Evolutionary conservation across 2,888 invertebrate species (phyloP).

Genomic region (Chymomyza caudatula): DNA sequence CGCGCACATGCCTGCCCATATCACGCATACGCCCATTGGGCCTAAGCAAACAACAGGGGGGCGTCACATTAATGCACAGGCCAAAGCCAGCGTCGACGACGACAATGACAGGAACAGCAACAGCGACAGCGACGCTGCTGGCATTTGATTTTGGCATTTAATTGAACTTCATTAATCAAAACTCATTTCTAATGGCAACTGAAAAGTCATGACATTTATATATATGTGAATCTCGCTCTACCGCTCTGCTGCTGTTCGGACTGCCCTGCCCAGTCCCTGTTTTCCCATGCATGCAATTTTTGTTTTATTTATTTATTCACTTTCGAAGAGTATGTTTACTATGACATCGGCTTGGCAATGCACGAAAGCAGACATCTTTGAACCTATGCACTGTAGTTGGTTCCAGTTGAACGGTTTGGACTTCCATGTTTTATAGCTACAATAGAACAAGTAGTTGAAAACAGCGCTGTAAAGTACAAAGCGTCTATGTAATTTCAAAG

Average conservation of each 20-base stretch:
- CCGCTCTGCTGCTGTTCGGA: neutral
- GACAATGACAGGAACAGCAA: neutral
- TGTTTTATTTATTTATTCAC: neutral
- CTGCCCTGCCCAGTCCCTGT: constrained; percentile 17
- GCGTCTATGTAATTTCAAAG: no score
- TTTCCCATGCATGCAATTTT: constrained; percentile 36
- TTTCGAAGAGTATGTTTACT: neutral
- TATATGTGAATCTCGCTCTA: constrained; percentile 7
- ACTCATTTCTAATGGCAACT: constrained; percentile 45
- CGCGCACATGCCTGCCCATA: constrained; percentile 24
- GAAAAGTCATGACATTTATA: constrained; percentile 54
- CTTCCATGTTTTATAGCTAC: no score
- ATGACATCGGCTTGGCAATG: neutral
- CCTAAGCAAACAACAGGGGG: neutral
- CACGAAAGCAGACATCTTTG: neutral
- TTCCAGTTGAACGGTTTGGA: no score
- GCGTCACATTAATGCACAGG: neutral
- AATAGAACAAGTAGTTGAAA: no score
- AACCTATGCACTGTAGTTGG: no score
- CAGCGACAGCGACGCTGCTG: neutral
- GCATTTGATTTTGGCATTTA: constrained; percentile 42
- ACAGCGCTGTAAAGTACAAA: no score
- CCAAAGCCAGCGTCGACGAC: neutral
- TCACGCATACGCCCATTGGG: constrained; percentile 47
- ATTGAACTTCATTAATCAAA: constrained; percentile 64